Conservation (phyloP, 2,113 vertebrate species). For the Heteronetta atricapilla region DNA sequence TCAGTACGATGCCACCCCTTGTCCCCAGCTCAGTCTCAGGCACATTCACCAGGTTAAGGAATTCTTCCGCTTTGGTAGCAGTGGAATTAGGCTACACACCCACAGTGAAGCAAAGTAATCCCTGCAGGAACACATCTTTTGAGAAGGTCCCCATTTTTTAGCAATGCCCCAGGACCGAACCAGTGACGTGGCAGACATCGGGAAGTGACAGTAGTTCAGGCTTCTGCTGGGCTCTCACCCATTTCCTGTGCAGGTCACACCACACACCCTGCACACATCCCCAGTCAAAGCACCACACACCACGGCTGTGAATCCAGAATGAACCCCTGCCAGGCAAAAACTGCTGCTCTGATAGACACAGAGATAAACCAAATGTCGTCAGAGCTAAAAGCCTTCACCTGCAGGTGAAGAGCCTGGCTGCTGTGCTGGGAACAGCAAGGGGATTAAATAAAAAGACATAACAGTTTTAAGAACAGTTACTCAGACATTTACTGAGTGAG, state of each 20-base stretch:
- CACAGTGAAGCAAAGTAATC: neutral
- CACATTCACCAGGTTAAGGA: rapidly evolving
- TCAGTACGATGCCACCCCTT: rapidly evolving
- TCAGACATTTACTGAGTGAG: neutral
- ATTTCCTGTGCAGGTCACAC: neutral
- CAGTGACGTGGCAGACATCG: rapidly evolving
- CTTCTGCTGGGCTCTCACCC: neutral
- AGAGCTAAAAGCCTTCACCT: neutral
- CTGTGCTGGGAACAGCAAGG: neutral
- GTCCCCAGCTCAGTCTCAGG: rapidly evolving
- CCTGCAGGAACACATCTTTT: neutral
- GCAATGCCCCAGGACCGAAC: neutral
- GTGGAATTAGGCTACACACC: rapidly evolving
- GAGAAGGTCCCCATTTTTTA: neutral
- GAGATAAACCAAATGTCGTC: neutral
- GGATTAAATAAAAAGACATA: neutral
- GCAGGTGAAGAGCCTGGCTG: neutral
- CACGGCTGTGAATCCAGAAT: rapidly evolving
- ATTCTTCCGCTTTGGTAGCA: neutral
- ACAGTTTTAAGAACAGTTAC: neutral
- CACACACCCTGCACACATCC: neutral
- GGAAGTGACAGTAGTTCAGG: neutral
- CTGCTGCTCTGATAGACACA: neutral
- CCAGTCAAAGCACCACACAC: rapidly evolving
- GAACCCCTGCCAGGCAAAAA: neutral